Evolutionary conservation across 2,797 vertebrate genomes (phyloP), one percentile per base, ranked within the genome.

Genomic region (Florisuga fusca): DNA sequence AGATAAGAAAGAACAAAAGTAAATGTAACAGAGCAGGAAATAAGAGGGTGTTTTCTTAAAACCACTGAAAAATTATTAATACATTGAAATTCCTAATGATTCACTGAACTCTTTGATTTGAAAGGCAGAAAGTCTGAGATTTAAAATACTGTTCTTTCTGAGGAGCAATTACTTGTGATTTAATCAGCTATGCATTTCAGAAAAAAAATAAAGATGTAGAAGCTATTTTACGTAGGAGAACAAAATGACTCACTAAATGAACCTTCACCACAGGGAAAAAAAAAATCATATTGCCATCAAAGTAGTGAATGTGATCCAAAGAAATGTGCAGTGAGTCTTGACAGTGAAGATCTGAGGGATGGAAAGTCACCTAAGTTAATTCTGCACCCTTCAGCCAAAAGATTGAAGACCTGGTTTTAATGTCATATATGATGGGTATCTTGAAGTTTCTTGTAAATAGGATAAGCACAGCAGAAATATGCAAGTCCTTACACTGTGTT

Each of bases 111-210:
- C 94, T 91, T 84, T 88, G 89, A 96, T 96, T 96, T 97, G 96
- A 97, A 96, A 97, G 96, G 96, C 97, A 97, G 95, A 62, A 89
- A 96, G 95, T 93, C 94, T 75, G 94, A 97, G 96, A 75, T 95
- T 95, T 94, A 76, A 97, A 96, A 93, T 84, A 89, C 85, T 43
- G 31, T 93, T 97, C 96, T 84, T 96, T 94, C 76, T 86, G 89
- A 97, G 92, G 82, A 94, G 97, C 96, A 96, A 97, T 98, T 97
- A 97, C 89, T 93, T 94, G 90, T 94, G 95, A 97, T 96, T 97
- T 95, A 98, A 97, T 97, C 78, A 96, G n/a, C 94, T 87, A 94
- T 91, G 95, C 86, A 85, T 97, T 97, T 93, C 50, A 12, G 54
- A 84, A 84, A 41, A 78, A 74, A 85, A 82, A 66, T 41, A 51